Evolutionary conservation across 1,140 invertebrate species (phyloP).

Genomic region (Lasioglossum albipes): DNA sequence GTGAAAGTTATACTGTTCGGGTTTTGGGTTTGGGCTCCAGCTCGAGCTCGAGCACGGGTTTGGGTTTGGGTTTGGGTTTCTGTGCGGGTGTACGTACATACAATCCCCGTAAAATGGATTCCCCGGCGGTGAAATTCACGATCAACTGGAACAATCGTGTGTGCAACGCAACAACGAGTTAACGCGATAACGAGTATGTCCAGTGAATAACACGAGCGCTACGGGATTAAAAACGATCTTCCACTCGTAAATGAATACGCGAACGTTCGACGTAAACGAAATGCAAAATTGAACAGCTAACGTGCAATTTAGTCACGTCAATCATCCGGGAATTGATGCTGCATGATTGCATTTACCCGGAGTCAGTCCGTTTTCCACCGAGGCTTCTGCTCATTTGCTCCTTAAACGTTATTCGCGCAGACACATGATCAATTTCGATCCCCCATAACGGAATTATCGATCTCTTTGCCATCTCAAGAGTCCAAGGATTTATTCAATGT

Average conservation of each 20-base stretch:
- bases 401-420: background rate
- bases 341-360: background rate
- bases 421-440: background rate
- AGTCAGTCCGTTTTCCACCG: background rate
- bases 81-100: background rate
- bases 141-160: constrained; percentile 12
- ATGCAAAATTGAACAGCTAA: background rate
- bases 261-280: constrained; percentile 6
- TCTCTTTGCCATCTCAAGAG: too few relatives aligned
- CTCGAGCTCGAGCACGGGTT: too few relatives aligned
- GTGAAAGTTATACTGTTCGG: constrained; percentile 25
- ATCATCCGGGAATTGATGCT: background rate
- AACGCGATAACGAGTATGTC: constrained; percentile 24
- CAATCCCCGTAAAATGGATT: constrained; percentile 27
- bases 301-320: background rate
- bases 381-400: background rate
- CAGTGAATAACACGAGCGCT: background rate
- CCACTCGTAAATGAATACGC: background rate
- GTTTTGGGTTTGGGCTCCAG: too few relatives aligned
- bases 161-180: constrained; percentile 21
- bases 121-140: constrained; percentile 17
- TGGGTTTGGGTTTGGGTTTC: too few relatives aligned
- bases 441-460: too few relatives aligned
- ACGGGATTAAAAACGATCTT: constrained; percentile 36
- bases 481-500: too few relatives aligned